Evolutionary conservation across 2,113 vertebrate genomes (phyloP).

Genomic region (Prionailurus bengalensis): DNA sequence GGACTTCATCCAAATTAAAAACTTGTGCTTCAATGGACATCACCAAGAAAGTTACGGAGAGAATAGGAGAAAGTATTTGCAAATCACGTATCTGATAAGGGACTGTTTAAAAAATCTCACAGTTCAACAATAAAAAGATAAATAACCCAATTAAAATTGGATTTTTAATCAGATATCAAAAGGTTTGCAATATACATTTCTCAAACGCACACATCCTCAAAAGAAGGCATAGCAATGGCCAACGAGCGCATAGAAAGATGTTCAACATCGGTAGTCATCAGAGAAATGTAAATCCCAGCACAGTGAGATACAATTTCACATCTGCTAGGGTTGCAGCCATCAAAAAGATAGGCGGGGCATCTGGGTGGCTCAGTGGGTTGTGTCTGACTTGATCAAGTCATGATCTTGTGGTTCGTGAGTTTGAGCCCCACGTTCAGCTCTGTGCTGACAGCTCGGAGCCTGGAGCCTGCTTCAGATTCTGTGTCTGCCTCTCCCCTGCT

Average conservation of each 20-base stretch:
- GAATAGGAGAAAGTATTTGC: not conserved
- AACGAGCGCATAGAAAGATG: not conserved
- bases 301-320: not conserved
- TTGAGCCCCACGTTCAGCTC: no score
- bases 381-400: no score
- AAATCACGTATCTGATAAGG: not conserved
- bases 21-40: not conserved
- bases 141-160: not conserved
- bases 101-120: not conserved
- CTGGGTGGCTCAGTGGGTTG: no score
- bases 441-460: no score
- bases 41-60: conserved; percentile 28
- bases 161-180: not conserved
- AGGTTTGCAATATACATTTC: not conserved
- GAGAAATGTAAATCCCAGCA: not conserved
- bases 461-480: no score
- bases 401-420: no score
- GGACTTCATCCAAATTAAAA: conserved; percentile 23
- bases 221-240: not conserved
- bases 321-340: not conserved
- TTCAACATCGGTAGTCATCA: not conserved
- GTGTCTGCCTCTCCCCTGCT: no score
- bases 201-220: not conserved
- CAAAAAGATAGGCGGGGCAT: not conserved
- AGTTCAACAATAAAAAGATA: not conserved